phyloP scores from a whole-genome alignment of 2,888 invertebrate genomes.

The Philopedon plagiatum region DNA sequence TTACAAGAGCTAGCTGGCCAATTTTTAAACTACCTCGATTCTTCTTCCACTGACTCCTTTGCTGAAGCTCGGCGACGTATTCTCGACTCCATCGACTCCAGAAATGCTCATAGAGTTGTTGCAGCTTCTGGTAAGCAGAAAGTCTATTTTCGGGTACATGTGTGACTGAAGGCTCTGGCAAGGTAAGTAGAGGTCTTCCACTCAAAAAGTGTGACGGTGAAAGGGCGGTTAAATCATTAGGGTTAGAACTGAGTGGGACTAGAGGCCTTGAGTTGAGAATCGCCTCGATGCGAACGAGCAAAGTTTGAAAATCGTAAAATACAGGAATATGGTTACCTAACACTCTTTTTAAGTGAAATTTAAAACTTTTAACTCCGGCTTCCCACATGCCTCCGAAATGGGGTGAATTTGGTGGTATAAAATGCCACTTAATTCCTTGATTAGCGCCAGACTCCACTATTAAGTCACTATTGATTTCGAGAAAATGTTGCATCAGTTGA shows the following conservation, averaged over 20 bases:
- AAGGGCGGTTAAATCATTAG: slow-evolving; percentile 53
- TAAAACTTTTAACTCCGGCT: slow-evolving; percentile 56
- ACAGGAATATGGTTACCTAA: slow-evolving; percentile 52
- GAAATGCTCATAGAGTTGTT: slow-evolving; percentile 51
- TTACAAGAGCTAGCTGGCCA: no score
- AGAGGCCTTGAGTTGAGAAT: slow-evolving; percentile 59
- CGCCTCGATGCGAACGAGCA: no score
- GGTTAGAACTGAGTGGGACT: slow-evolving; percentile 52
- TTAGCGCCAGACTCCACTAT: neutral
- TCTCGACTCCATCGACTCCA: slow-evolving; percentile 55
- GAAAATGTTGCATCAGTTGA: slow-evolving; percentile 8
- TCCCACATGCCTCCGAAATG: slow-evolving; percentile 50
- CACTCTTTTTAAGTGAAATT: slow-evolving; percentile 42
- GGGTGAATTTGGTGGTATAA: slow-evolving; percentile 45
- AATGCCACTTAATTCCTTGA: slow-evolving; percentile 42
- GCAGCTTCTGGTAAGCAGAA: slow-evolving; percentile 53
- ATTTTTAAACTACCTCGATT: no score
- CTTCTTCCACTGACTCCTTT: slow-evolving; percentile 47
- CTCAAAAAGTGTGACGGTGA: slow-evolving; percentile 58
- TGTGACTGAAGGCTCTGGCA: slow-evolving; percentile 48
- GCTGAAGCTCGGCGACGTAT: slow-evolving; percentile 54
- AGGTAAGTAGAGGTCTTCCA: slow-evolving; percentile 47
- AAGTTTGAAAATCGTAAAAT: slow-evolving; percentile 58
- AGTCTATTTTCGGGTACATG: slow-evolving; percentile 46
- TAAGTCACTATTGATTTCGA: neutral